Evolutionary conservation across 2,113 vertebrate species (phyloP).

Genomic region (Sebastes schlegelii): DNA sequence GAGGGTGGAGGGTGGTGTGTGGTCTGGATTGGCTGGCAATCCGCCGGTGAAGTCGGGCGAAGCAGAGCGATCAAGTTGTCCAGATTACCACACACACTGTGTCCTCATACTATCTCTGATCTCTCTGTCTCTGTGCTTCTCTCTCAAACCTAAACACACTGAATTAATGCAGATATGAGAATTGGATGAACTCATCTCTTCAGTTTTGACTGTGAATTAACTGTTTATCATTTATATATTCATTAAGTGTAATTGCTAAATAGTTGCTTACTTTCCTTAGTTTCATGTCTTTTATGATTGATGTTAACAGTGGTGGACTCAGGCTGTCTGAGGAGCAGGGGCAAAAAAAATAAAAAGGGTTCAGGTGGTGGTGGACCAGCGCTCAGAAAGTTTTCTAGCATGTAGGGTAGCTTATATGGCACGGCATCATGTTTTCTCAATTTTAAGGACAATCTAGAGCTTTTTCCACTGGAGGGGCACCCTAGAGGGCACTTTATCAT

Average conservation of each 20-base stretch:
- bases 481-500: too few relatives aligned
- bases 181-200: not conserved
- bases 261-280: not conserved
- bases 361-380: too few relatives aligned
- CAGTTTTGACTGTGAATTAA: not conserved
- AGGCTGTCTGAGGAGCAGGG: too few relatives aligned
- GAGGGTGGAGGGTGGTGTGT: constrained; percentile 45
- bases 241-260: not conserved
- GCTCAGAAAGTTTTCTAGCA: too few relatives aligned
- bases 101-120: constrained; percentile 40
- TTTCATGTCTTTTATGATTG: not conserved
- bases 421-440: too few relatives aligned
- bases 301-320: not conserved
- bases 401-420: too few relatives aligned
- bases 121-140: constrained; percentile 21
- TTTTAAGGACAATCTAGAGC: too few relatives aligned
- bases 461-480: too few relatives aligned
- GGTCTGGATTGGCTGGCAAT: constrained; percentile 68
- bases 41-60: constrained; percentile 67
- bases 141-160: not conserved
- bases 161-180: not conserved
- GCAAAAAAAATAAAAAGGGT: too few relatives aligned
- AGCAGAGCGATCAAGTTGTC: constrained; percentile 54
- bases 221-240: not conserved
- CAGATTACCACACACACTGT: constrained; percentile 68